phyloP scores from a whole-genome alignment of 2,113 vertebrate species.

The Dromas ardeola region DNA sequence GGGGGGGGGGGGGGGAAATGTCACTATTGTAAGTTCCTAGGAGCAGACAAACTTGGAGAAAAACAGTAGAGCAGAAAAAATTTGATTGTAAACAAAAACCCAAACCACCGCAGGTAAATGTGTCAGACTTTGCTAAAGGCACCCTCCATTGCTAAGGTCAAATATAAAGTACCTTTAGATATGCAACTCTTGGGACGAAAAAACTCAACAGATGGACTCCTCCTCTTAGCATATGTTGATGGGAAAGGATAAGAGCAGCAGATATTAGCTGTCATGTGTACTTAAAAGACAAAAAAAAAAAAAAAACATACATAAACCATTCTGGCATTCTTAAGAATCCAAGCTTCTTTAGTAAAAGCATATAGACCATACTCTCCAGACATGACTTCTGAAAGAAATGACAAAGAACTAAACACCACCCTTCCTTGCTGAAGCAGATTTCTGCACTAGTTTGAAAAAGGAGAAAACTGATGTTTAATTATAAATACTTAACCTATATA shows the following conservation, averaged over 20 bases:
- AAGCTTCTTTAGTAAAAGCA: background rate
- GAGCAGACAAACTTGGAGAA: background rate
- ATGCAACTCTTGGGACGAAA: background rate
- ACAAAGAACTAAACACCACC: background rate
- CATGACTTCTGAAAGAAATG: background rate
- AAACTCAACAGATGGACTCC: background rate
- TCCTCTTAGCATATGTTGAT: background rate
- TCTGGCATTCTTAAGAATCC: background rate
- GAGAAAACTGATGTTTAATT: background rate
- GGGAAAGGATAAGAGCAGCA: background rate
- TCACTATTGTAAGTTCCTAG: background rate
- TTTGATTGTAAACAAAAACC: background rate
- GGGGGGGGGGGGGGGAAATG: fast-evolving
- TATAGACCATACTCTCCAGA: background rate
- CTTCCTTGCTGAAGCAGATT: background rate
- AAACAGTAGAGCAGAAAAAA: background rate
- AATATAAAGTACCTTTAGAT: background rate
- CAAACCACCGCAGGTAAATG: too few relatives aligned
- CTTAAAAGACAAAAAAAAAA: background rate
- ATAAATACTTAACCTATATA: background rate
- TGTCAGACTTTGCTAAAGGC: background rate
- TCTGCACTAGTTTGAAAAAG: background rate
- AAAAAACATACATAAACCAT: background rate
- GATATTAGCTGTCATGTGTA: background rate
- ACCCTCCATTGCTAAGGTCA: background rate